Evolutionary conservation across 1,140 invertebrate genomes (phyloP).

Genomic region (Epicauta chinensis): DNA sequence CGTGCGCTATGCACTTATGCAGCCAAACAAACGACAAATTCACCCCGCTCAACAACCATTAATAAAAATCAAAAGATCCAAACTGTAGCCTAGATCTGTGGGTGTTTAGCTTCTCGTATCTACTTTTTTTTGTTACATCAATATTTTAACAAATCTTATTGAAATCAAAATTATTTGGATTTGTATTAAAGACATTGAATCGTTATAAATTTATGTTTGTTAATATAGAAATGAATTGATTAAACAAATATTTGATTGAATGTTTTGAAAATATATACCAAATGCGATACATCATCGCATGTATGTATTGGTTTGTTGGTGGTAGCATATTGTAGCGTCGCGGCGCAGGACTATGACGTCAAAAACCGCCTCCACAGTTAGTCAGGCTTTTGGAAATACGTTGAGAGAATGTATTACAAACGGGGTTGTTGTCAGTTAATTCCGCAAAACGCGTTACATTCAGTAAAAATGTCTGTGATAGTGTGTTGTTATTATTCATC

Average conservation of each 20-base stretch:
- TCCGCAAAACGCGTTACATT: slow-evolving; percentile 14
- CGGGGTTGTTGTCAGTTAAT: slow-evolving; percentile 24
- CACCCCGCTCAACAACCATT: background rate
- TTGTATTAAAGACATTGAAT: background rate
- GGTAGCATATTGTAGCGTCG: slow-evolving; percentile 15
- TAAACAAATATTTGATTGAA: too few relatives aligned
- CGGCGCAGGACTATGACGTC: slow-evolving; percentile 34
- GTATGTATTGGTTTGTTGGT: slow-evolving; percentile 8
- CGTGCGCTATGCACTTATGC: background rate
- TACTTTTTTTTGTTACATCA: too few relatives aligned
- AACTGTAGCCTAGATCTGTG: too few relatives aligned
- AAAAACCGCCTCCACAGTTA: slow-evolving; percentile 36
- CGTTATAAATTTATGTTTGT: background rate
- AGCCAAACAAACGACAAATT: background rate
- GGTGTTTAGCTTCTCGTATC: too few relatives aligned
- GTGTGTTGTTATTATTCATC: slow-evolving; percentile 14
- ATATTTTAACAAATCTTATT: too few relatives aligned
- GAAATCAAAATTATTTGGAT: background rate
- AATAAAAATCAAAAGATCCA: background rate
- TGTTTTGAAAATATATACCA: too few relatives aligned
- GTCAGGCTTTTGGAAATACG: slow-evolving; percentile 30
- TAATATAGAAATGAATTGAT: too few relatives aligned
- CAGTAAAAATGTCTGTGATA: slow-evolving; percentile 29
- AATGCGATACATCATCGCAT: too few relatives aligned
- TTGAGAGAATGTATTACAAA: slow-evolving; percentile 27